Evolutionary conservation across 2,113 vertebrate species (phyloP).

Genomic region (Upupa epops): DNA sequence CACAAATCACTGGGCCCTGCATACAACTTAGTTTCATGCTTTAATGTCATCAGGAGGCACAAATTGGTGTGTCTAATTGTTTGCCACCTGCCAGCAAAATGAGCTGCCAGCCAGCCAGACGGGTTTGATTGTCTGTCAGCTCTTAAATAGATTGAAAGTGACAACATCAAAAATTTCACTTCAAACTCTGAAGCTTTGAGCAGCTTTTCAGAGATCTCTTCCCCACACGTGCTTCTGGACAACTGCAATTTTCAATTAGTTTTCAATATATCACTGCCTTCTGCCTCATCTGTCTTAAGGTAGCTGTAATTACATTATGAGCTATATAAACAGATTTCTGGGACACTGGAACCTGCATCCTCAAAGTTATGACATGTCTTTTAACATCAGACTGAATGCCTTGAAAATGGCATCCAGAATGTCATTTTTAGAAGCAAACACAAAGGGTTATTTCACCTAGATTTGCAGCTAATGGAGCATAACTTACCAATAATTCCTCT

Average conservation of each 20-base stretch:
- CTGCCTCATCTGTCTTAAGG: constrained; percentile 79
- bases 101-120: constrained; percentile 93
- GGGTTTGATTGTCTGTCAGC: constrained; percentile 93
- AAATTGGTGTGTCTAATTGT: constrained; percentile 99
- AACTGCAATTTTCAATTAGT: constrained; percentile 83
- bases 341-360: constrained; percentile 54
- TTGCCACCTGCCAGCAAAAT: constrained; percentile 99
- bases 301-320: constrained; percentile 75
- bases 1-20: constrained; percentile 91
- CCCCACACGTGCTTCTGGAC: constrained; percentile 77
- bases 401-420: constrained; percentile 54
- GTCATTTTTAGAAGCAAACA: constrained; percentile 55
- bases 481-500: constrained; percentile 14
- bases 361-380: constrained; percentile 73
- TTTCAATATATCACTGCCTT: constrained; percentile 73
- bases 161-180: constrained; percentile 93
- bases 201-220: constrained; percentile 76
- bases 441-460: constrained; percentile 40
- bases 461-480: constrained; percentile 26
- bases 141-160: constrained; percentile 88
- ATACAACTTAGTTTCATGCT: constrained; percentile 95
- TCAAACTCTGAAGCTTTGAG: constrained; percentile 79
- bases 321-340: constrained; percentile 73
- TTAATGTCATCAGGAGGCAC: constrained; percentile 92
- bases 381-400: constrained; percentile 60